These are phyloP conservation scores for Pteruthius melanotis DNA, from an alignment of 2,113 vertebrate genomes.

Conservation along the genomic window DNA sequence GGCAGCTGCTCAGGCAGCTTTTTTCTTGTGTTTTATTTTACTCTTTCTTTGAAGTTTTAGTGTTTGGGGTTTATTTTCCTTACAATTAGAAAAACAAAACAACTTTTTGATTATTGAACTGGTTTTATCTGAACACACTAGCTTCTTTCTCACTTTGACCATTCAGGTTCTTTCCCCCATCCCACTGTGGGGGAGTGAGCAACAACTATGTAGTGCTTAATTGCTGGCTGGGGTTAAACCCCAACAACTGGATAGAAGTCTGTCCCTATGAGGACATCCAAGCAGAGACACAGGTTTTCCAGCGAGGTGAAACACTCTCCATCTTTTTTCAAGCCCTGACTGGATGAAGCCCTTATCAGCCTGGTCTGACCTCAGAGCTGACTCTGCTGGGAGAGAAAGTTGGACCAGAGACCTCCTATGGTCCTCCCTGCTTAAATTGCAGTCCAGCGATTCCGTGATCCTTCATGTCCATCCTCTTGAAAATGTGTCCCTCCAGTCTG, in stretches of 20 bases:
- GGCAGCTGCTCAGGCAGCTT: rapidly evolving
- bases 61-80: background rate
- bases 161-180: background rate
- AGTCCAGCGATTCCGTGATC: background rate
- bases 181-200: background rate
- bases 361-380: background rate
- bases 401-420: background rate
- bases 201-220: background rate
- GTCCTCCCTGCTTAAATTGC: background rate
- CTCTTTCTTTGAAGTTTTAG: background rate
- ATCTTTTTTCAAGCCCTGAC: background rate
- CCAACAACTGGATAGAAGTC: background rate
- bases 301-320: background rate
- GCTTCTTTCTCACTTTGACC: background rate
- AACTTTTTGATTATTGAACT: background rate
- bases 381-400: background rate
- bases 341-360: background rate
- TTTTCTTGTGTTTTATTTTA: background rate
- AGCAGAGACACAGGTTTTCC: background rate
- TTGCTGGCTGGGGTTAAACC: background rate
- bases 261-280: background rate
- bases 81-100: background rate
- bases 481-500: background rate
- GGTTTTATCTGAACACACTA: background rate
- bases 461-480: background rate